Conservation (phyloP, 2,888 invertebrate genomes). For the Eumerus sabulonum region DNA sequence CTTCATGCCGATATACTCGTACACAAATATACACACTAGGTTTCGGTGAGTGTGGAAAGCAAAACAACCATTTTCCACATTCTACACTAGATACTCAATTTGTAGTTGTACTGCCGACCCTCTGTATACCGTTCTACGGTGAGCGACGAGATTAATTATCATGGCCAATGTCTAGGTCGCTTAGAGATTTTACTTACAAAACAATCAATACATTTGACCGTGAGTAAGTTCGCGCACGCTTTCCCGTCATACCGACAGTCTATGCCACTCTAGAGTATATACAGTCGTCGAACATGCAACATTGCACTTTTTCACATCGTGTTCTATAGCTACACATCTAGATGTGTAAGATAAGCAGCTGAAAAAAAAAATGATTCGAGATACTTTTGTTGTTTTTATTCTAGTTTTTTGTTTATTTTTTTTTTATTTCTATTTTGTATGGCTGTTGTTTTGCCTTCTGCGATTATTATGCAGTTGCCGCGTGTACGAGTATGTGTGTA, state of each 20-base stretch:
- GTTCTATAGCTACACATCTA: not conserved
- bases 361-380: conserved; percentile 14
- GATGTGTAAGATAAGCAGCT: not conserved
- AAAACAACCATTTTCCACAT: too few species aligned
- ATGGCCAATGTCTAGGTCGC: conserved; percentile 69
- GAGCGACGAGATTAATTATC: conserved; percentile 43
- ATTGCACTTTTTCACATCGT: conserved; percentile 15
- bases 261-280: not conserved
- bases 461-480: conserved; percentile 25
- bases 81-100: not conserved
- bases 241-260: too few species aligned
- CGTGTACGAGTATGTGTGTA: not conserved
- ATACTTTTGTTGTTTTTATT: conserved; percentile 21
- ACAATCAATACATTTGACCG: conserved; percentile 65
- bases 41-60: too few species aligned
- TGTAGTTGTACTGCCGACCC: conserved; percentile 26
- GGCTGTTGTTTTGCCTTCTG: conserved; percentile 16
- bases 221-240: conserved; percentile 57
- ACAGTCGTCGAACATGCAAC: conserved; percentile 26
- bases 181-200: conserved; percentile 44
- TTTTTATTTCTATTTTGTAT: not conserved
- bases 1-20: conserved; percentile 59
- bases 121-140: conserved; percentile 56
- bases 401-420: conserved; percentile 3
- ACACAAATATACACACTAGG: too few species aligned